A percentile compares a stretch with the other conserved stretches of the same genome.
These are phyloP conservation scores for Nephrotoma flavescens DNA, from an alignment of 2,888 invertebrate genomes.

Conservation along the genomic window DNA sequence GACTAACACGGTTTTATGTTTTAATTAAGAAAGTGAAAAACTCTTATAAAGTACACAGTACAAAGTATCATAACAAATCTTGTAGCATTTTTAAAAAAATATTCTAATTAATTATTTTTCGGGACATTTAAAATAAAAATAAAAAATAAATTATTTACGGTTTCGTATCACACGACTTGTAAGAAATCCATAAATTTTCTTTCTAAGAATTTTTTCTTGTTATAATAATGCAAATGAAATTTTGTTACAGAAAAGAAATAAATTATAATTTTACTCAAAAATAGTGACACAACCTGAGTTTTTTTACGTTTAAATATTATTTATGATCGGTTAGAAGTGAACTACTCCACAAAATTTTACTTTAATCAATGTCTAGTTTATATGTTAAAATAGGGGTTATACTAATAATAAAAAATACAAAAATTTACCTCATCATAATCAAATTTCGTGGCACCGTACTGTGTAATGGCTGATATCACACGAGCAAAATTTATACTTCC, in stretches of 20 bases:
- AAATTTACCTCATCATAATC: slow-evolving; percentile 31
- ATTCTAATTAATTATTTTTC: background rate
- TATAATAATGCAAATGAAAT: background rate
- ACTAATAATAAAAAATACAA: background rate
- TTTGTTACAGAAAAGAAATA: background rate
- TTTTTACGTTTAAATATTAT: background rate
- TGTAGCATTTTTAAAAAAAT: background rate
- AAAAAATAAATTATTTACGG: background rate
- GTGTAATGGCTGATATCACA: slow-evolving; percentile 33
- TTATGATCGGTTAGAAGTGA: background rate
- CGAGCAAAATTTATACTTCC: slow-evolving; percentile 31
- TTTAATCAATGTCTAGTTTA: background rate
- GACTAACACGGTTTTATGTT: no score
- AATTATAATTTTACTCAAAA: background rate
- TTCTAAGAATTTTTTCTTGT: background rate
- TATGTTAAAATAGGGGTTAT: background rate
- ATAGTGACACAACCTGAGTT: background rate
- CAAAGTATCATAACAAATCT: background rate
- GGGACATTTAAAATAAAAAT: background rate
- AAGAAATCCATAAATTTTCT: background rate
- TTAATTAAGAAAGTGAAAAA: no score
- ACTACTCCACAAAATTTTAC: background rate
- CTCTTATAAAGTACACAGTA: background rate
- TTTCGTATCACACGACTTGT: background rate
- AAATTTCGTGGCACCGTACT: slow-evolving; percentile 33